Percentiles rank a stretch among this genome's conserved stretches.
Evolutionary conservation across 2,797 vertebrate species (phyloP).

Genomic region (Acropternis orthonyx): DNA sequence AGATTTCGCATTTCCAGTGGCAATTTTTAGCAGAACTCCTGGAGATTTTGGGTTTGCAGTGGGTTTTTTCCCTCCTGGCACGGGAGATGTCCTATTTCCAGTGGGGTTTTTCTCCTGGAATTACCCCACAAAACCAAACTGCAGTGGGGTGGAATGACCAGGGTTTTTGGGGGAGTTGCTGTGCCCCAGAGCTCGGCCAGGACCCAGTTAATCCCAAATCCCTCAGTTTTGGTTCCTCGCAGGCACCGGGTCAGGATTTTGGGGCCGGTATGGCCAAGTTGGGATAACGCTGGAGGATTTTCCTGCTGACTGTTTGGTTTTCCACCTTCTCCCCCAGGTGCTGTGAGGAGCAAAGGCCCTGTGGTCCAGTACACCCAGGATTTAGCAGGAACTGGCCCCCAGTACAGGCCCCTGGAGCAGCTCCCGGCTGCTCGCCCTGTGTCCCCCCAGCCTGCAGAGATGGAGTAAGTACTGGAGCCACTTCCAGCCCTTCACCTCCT

Average conservation of each 20-base stretch:
- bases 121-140: neutral
- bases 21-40: neutral
- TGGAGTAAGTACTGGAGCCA: conserved; percentile 71
- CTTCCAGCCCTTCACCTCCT: neutral
- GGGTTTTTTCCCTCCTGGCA: neutral
- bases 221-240: accelerated
- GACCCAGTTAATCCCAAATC: accelerated
- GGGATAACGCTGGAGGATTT: neutral
- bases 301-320: neutral
- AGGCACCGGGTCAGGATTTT: accelerated
- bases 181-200: accelerated
- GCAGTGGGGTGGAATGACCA: neutral
- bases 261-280: accelerated
- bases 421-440: neutral
- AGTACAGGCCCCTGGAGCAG: conserved; percentile 61
- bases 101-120: neutral
- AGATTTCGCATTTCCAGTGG: neutral
- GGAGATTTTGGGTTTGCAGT: neutral
- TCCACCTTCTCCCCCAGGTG: conserved; percentile 73
- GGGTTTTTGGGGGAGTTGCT: too few relatives aligned
- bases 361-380: conserved; percentile 96
- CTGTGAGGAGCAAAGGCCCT: conserved; percentile 90
- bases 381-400: conserved; percentile 69
- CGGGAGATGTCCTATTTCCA: neutral
- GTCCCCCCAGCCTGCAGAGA: conserved; percentile 59